Conservation (phyloP, 2,797 vertebrate species). For the Pogonophryne albipinna region DNA sequence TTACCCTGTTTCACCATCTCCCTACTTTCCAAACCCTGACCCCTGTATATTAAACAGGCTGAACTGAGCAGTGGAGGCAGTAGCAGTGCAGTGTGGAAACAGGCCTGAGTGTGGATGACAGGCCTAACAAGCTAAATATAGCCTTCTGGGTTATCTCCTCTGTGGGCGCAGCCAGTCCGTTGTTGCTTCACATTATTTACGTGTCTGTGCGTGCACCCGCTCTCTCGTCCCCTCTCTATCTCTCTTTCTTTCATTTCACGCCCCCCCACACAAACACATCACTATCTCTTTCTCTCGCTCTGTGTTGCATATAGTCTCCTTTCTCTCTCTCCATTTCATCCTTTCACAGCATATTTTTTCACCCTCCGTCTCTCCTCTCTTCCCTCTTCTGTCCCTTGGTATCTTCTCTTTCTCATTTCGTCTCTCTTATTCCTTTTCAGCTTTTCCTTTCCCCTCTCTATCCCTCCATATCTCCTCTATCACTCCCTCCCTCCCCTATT, state of each 20-base stretch:
- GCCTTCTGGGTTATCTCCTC: conserved; percentile 85
- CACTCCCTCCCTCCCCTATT: conserved; percentile 59
- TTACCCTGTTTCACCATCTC: conserved; percentile 27
- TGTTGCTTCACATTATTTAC: conserved; percentile 89
- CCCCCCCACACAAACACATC: conserved; percentile 64
- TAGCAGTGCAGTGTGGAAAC: conserved; percentile 81
- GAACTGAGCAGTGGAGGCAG: conserved; percentile 75
- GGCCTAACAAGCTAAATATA: conserved; percentile 87
- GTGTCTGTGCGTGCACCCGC: conserved; percentile 84
- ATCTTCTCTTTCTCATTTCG: conserved; percentile 50
- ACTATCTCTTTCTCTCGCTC: conserved; percentile 58
- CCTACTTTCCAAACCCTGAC: conserved; percentile 35
- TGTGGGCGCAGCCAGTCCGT: conserved; percentile 79
- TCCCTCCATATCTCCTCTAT: conserved; percentile 50
- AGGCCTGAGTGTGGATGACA: conserved; percentile 84
- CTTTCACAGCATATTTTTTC: conserved; percentile 57
- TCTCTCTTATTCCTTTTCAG: conserved; percentile 54
- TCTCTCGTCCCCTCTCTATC: conserved; percentile 43
- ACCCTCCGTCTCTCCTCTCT: conserved; percentile 55
- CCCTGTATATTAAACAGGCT: conserved; percentile 63
- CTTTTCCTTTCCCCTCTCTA: conserved; percentile 31
- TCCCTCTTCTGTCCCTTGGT: conserved; percentile 50
- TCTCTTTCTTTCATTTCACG: conserved; percentile 63
- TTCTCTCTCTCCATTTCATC: conserved; percentile 41
- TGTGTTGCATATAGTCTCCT: conserved; percentile 34